These are phyloP conservation scores for Metacarcinus magister DNA, from an alignment of 2,888 invertebrate genomes.

Conservation along the genomic window DNA sequence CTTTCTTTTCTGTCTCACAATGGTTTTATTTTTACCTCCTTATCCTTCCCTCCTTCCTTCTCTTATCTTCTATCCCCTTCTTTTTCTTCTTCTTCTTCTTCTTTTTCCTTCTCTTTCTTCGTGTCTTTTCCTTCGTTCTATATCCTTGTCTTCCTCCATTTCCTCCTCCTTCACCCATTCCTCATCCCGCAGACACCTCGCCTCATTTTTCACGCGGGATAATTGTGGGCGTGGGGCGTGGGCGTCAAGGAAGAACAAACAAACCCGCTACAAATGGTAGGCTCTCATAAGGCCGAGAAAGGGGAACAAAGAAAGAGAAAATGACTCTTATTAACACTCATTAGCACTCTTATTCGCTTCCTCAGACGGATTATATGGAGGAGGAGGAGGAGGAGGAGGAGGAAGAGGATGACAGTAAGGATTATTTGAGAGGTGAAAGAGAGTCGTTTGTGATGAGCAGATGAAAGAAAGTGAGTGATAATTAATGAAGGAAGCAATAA, in stretches of 20 bases:
- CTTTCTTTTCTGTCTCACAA: neutral
- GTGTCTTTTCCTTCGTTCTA: neutral
- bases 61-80: neutral
- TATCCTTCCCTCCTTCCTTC: neutral
- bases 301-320: conserved; percentile 22
- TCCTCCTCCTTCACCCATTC: conserved; percentile 30
- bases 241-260: neutral
- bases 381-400: neutral
- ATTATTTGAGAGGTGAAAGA: neutral
- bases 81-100: neutral
- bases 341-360: neutral
- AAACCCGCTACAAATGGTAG: neutral
- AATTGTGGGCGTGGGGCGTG: neutral
- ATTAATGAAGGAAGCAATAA: neutral
- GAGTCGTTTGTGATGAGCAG: neutral
- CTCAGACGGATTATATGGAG: conserved; percentile 1
- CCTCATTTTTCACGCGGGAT: conserved; percentile 10
- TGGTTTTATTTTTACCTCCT: neutral
- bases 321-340: conserved; percentile 29
- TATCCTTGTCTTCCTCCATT: neutral
- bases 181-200: conserved; percentile 22
- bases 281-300: neutral
- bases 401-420: neutral
- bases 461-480: neutral
- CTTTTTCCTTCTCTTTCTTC: neutral